Base-by-base conservation (phyloP, 2,888 invertebrate species). In the Ophion slaviceki region DNA sequence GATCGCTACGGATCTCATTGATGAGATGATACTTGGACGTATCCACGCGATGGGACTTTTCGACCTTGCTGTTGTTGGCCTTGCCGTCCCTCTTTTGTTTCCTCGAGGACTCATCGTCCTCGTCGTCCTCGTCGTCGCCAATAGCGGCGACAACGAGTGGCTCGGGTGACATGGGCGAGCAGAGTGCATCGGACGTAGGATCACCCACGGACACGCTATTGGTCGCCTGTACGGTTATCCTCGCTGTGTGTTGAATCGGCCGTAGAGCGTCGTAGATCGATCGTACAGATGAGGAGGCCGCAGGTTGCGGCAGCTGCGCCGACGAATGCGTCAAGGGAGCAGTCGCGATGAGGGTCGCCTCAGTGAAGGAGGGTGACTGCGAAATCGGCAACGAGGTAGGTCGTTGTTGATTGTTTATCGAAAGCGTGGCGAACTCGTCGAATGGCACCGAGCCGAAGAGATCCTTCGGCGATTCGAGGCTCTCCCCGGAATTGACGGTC, bases 1-100 rank as follows among this genome's bases (percentile, higher is more conserved):
- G 80, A 62, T 95, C 95, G 10, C 93, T 93, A 2, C 92, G 92
- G 77, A 94, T 94, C 8, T 95, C 95, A 74, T 95, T 94, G 57
- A 95, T 95, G 62, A 95, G 89, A 72, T 94, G 94, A 89, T 95
- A 95, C 88, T 95, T 95, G 0, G 94, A 94, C 87, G 94, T 95
- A 28, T 94, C 94, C 10, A 14, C 17, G 11, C 53, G 53, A 53
- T 53, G 53, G 2, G 17, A 17, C 53, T 53, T 53, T 4, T 53
- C 53, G 53, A 53, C 53, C 14, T 17, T 53, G 53, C 53, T 17
- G 17, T 53, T 53, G 75, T 94, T 93, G 82, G 93, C 93, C 0
- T 93, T 92, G 87, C 94, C 95, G 20, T 94, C 94, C 87, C 94
- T 95, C 80, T 94, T 94, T 61, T 92, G 89, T 79, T 91, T 93